A percentile compares a stretch with the other conserved stretches of the same genome.
These are phyloP conservation scores for Lampris megalopsis DNA, from an alignment of 2,113 vertebrate species.

Conservation along the genomic window DNA sequence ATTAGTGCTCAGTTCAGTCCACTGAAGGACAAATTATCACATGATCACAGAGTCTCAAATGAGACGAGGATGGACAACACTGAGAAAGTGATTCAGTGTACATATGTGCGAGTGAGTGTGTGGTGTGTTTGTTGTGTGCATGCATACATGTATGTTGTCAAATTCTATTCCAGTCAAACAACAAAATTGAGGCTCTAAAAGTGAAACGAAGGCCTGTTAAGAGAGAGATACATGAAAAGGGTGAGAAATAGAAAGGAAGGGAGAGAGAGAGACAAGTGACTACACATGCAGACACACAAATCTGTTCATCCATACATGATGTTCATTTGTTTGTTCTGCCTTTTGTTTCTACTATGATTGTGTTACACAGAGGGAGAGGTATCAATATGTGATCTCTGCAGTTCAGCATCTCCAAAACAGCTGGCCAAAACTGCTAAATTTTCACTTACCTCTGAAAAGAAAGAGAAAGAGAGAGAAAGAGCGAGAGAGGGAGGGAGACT, in stretches of 20 bases:
- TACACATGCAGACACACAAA: no score
- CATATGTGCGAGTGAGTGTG: background rate
- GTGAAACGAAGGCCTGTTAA: background rate
- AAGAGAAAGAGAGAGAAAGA: no score
- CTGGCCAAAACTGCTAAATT: background rate
- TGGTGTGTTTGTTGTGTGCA: background rate
- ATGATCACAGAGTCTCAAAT: constrained; percentile 40
- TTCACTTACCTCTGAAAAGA: no score
- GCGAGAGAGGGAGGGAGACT: no score
- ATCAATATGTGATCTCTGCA: no score
- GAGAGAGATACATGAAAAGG: background rate
- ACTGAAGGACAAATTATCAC: constrained; percentile 12
- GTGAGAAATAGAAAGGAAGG: background rate
- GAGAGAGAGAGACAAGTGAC: background rate
- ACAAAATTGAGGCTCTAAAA: background rate
- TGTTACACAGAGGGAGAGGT: no score
- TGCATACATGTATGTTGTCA: constrained; percentile 11
- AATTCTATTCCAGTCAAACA: constrained; percentile 32
- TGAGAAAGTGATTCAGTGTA: constrained; percentile 26
- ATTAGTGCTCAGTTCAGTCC: constrained; percentile 47
- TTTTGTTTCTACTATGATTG: no score
- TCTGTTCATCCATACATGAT: no score
- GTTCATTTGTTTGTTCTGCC: no score
- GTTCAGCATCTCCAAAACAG: background rate
- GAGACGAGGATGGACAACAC: constrained; percentile 32